These are phyloP conservation scores for Calidris pugnax DNA, from an alignment of 2,113 vertebrate species.

Conservation along the genomic window DNA sequence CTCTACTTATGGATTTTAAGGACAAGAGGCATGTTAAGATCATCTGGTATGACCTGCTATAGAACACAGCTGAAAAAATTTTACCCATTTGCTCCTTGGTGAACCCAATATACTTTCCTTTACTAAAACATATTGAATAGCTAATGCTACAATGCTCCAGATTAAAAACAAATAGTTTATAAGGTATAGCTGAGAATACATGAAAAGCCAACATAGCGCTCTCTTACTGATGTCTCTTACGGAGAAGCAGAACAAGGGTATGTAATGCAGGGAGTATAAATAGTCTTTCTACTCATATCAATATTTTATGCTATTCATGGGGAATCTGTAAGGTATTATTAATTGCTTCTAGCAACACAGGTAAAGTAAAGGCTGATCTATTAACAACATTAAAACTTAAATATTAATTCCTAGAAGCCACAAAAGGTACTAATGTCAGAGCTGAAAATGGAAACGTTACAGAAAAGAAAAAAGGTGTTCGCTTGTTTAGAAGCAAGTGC, in stretches of 20 bases:
- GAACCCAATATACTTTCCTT: neutral
- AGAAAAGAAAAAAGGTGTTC: neutral
- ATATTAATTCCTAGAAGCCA: constrained; percentile 48
- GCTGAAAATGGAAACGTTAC: neutral
- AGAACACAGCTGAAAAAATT: neutral
- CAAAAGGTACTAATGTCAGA: constrained; percentile 7
- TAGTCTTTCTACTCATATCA: constrained; percentile 61
- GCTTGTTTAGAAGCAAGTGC: neutral
- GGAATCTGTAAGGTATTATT: constrained; percentile 53
- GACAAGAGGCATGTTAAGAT: neutral
- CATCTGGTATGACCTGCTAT: neutral
- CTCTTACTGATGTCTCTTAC: constrained; percentile 16
- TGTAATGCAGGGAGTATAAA: constrained; percentile 51
- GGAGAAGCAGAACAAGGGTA: neutral
- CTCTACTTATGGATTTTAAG: neutral
- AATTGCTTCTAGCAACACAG: constrained; percentile 55
- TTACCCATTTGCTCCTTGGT: neutral
- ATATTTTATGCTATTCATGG: constrained; percentile 59
- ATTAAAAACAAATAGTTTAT: neutral
- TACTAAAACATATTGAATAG: neutral
- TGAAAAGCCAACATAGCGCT: neutral
- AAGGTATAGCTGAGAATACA: neutral
- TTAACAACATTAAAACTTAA: constrained; percentile 55
- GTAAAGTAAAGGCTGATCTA: constrained; percentile 52
- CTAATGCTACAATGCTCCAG: neutral